phyloP scores from a whole-genome alignment of 2,113 vertebrate genomes.

The Euleptes europaea region DNA sequence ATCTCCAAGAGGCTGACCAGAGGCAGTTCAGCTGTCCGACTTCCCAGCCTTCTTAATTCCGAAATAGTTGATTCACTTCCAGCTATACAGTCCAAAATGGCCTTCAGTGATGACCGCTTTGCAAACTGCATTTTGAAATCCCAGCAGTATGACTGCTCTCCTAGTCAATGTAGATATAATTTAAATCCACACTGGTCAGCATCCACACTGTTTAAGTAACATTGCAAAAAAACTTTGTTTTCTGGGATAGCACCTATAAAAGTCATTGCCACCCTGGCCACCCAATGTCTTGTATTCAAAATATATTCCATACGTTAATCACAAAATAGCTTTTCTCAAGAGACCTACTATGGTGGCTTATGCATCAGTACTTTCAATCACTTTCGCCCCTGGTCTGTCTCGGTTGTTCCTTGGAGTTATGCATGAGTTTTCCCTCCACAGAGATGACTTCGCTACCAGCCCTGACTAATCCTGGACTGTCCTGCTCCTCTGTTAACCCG shows the following conservation, averaged over 20 bases:
- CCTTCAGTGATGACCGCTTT: constrained; percentile 62
- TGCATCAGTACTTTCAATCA: too few relatives aligned
- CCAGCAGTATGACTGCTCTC: constrained; percentile 33
- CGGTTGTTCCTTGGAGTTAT: too few relatives aligned
- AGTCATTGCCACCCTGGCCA: background rate
- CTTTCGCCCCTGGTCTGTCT: too few relatives aligned
- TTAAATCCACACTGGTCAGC: constrained; percentile 44
- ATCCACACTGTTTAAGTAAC: constrained; percentile 39
- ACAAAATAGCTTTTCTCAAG: background rate
- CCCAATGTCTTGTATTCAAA: constrained; percentile 14
- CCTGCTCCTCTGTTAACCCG: too few relatives aligned
- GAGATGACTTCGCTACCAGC: too few relatives aligned
- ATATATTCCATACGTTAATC: background rate
- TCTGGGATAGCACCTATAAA: background rate
- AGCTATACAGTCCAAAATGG: constrained; percentile 54
- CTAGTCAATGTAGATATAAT: constrained; percentile 45
- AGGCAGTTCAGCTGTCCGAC: constrained; percentile 28
- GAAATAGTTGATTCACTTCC: constrained; percentile 57
- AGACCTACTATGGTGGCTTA: too few relatives aligned
- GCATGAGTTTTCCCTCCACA: too few relatives aligned
- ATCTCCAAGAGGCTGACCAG: constrained; percentile 46
- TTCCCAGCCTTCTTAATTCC: constrained; percentile 63
- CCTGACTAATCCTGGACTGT: too few relatives aligned
- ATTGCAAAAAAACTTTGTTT: constrained; percentile 22
- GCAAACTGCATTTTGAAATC: constrained; percentile 59